Evolutionary conservation across 1,140 invertebrate genomes (phyloP), one percentile per base, ranked within the genome.

Genomic region (Achroia grisella): DNA sequence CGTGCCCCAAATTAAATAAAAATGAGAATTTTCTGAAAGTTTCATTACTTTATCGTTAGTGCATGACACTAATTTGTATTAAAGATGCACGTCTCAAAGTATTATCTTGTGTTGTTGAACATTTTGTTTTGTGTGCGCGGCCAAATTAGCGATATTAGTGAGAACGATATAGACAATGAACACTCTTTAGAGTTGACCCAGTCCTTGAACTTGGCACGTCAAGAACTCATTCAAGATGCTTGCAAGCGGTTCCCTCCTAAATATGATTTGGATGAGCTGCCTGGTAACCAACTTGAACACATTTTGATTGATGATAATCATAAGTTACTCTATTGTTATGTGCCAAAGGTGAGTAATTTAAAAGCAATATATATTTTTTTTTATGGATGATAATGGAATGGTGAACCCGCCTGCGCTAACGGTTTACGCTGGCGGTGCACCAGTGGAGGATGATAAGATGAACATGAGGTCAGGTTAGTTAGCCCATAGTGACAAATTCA

Each of bases 291-390:
- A 50, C 88, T 93, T 57, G 88, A 90, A 59, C 93, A 95, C 72
- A 89, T 96, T 72, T 86, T 96, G 45, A 91, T 96, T 10, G 93
- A 96, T 70, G 91, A 93, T 60, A 88, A 90, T 39, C 92, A 95
- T 62, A 92, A 93, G 65, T 78, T 97, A 2, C 86, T 97, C 0
- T 97, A 97, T 71, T 97, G 96, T 74, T 97, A 97, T 81, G 95
- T 97, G 39, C 95, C 96, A 42, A 97, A 97, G 90, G 94, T 94
- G 87, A 86, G 80, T 68, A 53, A 62, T 43, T 71, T 68, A 80
- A 77, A 15, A 6, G n/a, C n/a, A n/a, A n/a, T n/a, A n/a, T n/a
- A n/a, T n/a, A n/a, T n/a, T n/a, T n/a, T n/a, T n/a, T n/a, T n/a
- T n/a, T n/a, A n/a, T n/a, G n/a, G n/a, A n/a, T n/a, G n/a, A n/a